Base-by-base conservation (phyloP, 2,888 invertebrate species). In the Platypus cylindrus region DNA sequence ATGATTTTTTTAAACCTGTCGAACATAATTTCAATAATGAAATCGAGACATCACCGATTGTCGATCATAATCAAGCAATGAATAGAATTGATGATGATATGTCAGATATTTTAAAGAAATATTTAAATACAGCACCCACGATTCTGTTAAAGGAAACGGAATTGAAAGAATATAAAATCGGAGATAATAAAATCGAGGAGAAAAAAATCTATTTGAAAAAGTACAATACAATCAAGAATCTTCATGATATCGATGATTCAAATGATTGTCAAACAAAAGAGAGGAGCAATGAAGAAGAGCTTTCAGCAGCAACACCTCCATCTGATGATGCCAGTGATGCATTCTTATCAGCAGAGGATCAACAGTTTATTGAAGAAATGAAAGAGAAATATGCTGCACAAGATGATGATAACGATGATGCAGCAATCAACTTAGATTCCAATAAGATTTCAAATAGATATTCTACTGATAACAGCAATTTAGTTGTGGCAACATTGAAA, bases 81-180 rank as follows among this genome's bases (percentile, higher is more conserved):
- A n/a, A 37, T 3, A 20, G 41, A 27, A 47, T 48, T 17, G 48
- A 49, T 26, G 32, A 40, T 20, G 48, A 48, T 31, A 49, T 49
- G 48, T 36, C 48, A 13, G 43, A 43, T 13, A 48, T 49, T 25
- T 43, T 49, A 31, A 44, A 47, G 34, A 43, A 44, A 30, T 49
- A 49, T 38, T 36, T 49, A 11, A 43, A 48, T 15, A 45, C 47
- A 7, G 40, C 45, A 25, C 35, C 46, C 7, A 48, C 49, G 3
- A 37, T 44, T 17, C 34, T 49, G 17, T 40, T 47, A 3, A 47
- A 44, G 23, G 36, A 40, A 27, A 40, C 44, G 3, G 44, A 38
- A 27, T 37, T 20, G 13, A 37, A 14, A 23, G 23, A 17, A 14
- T n/a, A n/a, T n/a, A n/a, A n/a, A n/a, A n/a, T n/a, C n/a, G n/a